These are phyloP conservation scores for Heteromormyrus szaboi DNA, from an alignment of 2,797 vertebrate genomes.

Conservation along the genomic window DNA sequence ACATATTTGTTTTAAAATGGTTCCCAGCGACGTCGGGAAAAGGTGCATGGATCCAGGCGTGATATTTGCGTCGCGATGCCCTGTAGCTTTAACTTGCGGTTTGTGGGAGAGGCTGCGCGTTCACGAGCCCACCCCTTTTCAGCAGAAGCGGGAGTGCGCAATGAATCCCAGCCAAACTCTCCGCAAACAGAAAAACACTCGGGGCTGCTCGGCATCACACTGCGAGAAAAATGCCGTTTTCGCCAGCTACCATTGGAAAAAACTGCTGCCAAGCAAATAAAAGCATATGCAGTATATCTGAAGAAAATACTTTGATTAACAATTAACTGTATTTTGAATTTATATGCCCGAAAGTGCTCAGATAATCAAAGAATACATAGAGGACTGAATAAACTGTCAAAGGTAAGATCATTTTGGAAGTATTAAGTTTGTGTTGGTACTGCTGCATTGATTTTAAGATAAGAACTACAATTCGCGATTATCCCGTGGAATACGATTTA, in stretches of 20 bases:
- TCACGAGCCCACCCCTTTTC: conserved; percentile 46
- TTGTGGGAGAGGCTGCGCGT: conserved; percentile 75
- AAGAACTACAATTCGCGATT: neutral
- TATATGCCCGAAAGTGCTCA: conserved; percentile 23
- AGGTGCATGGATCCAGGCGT: neutral
- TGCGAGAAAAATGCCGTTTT: conserved; percentile 61
- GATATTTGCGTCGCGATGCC: conserved; percentile 44
- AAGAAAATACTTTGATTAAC: conserved; percentile 38
- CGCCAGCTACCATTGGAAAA: conserved; percentile 37
- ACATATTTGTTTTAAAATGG: neutral
- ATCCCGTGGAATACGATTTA: neutral
- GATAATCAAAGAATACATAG: conserved; percentile 21
- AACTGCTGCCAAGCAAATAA: conserved; percentile 42
- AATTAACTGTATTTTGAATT: conserved; percentile 45
- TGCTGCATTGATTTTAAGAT: neutral
- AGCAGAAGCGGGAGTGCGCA: conserved; percentile 59
- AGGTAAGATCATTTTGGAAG: conserved; percentile 49
- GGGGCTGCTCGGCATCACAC: conserved; percentile 47
- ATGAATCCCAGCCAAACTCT: conserved; percentile 40
- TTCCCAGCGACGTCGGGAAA: neutral
- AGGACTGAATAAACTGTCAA: conserved; percentile 36
- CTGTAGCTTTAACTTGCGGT: conserved; percentile 58
- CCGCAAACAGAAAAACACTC: conserved; percentile 45
- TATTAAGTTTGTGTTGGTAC: neutral
- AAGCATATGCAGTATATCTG: conserved; percentile 36